Evolutionary conservation across 2,888 invertebrate species (phyloP), one percentile per base, ranked within the genome.

Genomic region (Graphium colonna): DNA sequence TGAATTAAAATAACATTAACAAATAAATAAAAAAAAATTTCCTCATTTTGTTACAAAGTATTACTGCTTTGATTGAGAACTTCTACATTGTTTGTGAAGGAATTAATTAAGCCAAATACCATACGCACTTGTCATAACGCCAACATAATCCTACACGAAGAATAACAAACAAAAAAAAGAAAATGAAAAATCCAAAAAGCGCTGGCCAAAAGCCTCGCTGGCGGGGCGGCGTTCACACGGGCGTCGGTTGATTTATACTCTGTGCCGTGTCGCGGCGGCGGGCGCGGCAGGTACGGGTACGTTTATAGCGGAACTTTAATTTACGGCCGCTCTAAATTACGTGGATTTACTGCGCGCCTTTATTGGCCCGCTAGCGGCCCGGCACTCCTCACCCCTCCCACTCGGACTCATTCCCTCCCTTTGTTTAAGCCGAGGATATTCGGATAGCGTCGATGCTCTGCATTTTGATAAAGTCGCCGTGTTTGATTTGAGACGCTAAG

Each of bases 281-380:
- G 48, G 65, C 67, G 71, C 69, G 71, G 75, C 77, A 72, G 84
- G 80, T 83, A 82, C 82, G 74, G 70, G 9, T 8, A 72, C 75
- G 73, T 86, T 86, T 87, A 87, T 81, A 82, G 85, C 85, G 77
- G 86, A 87, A 89, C 87, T 83, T 77, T 84, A 82, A 88, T 88
- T 87, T 89, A 89, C 75, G 69, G 77, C 80, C 75, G 86, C 87
- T 82, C 87, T 88, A 89, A 88, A 89, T 87, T 82, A 87, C 85
- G 83, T 87, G 84, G 87, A 89, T 89, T 89, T 89, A 88, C 85
- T 78, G 85, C 86, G 77, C 73, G 79, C 75, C 80, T 89, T 89
- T 89, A 89, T 89, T 88, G 88, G 88, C 81, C 76, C 79, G 80
- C 80, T 74, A 68, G 75, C 78, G 75, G 77, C 77, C 50, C n/a